phyloP scores from a whole-genome alignment of 2,797 vertebrate genomes.

The Fistularia tabacaria region DNA sequence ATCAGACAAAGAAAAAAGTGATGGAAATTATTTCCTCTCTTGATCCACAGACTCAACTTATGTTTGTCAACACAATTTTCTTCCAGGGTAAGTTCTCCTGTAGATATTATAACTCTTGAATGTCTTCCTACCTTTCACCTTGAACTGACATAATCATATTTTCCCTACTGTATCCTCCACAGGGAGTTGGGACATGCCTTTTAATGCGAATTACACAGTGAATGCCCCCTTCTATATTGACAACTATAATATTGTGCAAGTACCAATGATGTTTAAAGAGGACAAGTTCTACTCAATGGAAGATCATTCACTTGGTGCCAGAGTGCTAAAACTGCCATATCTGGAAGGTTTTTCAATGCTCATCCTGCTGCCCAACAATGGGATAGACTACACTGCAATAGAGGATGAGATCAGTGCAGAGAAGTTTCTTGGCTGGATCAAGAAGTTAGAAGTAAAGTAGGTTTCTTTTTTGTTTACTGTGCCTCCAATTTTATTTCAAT shows the following conservation, averaged over 20 bases:
- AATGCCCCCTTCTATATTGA: constrained; percentile 80
- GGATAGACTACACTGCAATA: constrained; percentile 77
- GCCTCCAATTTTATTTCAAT: neutral
- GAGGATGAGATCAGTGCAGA: constrained; percentile 83
- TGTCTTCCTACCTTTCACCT: constrained; percentile 10
- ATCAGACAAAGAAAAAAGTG: constrained; percentile 76
- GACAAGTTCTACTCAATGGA: constrained; percentile 73
- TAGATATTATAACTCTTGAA: neutral
- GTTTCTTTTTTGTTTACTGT: constrained; percentile 1
- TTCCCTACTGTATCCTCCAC: constrained; percentile 23
- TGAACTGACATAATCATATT: constrained; percentile 1
- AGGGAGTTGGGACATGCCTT: constrained; percentile 85
- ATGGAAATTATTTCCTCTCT: constrained; percentile 74
- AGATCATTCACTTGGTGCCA: constrained; percentile 74
- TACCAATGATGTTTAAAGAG: constrained; percentile 84
- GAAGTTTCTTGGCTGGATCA: constrained; percentile 80
- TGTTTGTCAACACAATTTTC: constrained; percentile 83
- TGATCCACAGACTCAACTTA: constrained; percentile 70
- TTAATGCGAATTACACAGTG: constrained; percentile 73
- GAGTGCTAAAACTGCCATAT: constrained; percentile 84
- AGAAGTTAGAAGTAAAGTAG: constrained; percentile 77
- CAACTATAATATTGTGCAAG: constrained; percentile 81
- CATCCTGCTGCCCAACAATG: constrained; percentile 78
- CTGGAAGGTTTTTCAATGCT: constrained; percentile 82
- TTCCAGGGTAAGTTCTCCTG: constrained; percentile 81